Evolutionary conservation across 2,113 vertebrate species (phyloP).

Genomic region (Eclectus roratus): DNA sequence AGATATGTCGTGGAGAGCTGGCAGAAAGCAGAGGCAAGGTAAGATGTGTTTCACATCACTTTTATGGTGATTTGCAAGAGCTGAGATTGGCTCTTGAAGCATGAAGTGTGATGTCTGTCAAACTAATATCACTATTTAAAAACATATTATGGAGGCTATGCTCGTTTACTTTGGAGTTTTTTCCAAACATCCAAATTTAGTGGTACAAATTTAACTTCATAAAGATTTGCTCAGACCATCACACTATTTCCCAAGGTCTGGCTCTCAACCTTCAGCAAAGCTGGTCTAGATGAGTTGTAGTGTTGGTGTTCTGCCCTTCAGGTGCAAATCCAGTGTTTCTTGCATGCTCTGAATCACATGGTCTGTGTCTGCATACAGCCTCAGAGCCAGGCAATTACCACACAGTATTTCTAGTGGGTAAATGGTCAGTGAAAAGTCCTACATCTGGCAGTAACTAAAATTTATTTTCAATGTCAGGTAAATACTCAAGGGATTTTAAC

Average conservation of each 20-base stretch:
- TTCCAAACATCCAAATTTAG: background rate
- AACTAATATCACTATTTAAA: background rate
- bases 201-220: background rate
- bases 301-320: background rate
- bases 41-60: background rate
- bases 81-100: background rate
- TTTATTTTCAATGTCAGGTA: background rate
- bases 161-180: background rate
- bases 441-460: background rate
- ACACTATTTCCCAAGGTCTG: background rate
- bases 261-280: background rate
- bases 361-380: background rate
- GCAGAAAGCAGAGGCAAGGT: background rate
- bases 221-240: background rate
- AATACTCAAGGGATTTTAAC: background rate
- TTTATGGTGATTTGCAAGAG: background rate
- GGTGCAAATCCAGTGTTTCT: background rate
- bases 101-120: background rate
- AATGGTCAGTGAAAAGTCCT: background rate
- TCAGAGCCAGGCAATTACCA: background rate
- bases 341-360: fast-evolving
- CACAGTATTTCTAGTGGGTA: background rate
- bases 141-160: fast-evolving
- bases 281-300: background rate
- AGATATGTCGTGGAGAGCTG: background rate